Evolutionary conservation across 1,140 invertebrate species (phyloP).

Genomic region (Protaetia brevitarsis): DNA sequence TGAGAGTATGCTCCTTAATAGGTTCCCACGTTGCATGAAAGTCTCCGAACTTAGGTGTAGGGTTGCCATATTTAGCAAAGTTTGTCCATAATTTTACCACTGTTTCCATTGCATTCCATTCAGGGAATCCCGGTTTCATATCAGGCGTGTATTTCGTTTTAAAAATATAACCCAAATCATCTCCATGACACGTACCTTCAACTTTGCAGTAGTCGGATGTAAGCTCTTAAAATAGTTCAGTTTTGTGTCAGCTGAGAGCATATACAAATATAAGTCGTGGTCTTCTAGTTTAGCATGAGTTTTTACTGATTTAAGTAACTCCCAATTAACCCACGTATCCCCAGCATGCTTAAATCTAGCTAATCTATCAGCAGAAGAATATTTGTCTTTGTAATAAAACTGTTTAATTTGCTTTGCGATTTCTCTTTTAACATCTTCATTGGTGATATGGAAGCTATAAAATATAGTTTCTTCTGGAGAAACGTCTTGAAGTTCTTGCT

Average conservation of each 20-base stretch:
- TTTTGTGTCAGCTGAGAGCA: background rate
- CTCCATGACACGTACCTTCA: background rate
- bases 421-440: background rate
- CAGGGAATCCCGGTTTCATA: background rate
- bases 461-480: background rate
- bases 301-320: background rate
- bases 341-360: too few species aligned
- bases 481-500: background rate
- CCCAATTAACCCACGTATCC: background rate
- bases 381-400: background rate
- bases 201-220: background rate
- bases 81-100: constrained; percentile 18
- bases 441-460: background rate
- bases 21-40: background rate
- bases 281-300: background rate
- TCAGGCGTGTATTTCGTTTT: constrained; percentile 16
- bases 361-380: background rate
- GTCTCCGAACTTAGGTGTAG: background rate
- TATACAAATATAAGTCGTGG: constrained; percentile 5
- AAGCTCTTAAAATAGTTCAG: constrained; percentile 13
- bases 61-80: constrained; percentile 20
- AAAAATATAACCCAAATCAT: constrained; percentile 18
- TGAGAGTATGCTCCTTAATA: background rate
- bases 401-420: background rate
- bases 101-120: background rate